These are phyloP conservation scores for Otolemur crassicaudatus DNA, from an alignment of 2,797 vertebrate genomes.

Conservation along the genomic window DNA sequence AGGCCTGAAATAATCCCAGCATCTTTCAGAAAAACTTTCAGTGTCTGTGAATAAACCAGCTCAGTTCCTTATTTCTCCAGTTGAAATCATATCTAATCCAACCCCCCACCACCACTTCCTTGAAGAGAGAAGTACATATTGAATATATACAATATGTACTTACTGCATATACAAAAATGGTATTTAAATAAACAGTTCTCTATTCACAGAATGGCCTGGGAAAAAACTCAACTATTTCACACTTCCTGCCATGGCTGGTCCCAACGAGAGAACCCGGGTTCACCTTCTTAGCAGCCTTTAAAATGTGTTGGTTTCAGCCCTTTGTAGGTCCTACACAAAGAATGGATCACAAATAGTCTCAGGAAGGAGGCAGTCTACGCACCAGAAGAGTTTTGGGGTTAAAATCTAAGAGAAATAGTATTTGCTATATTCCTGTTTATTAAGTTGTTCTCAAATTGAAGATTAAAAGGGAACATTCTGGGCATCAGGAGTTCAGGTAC, in stretches of 20 bases:
- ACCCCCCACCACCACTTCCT: conserved; percentile 22
- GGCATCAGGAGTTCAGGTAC: conserved; percentile 83
- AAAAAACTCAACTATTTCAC: conserved; percentile 75
- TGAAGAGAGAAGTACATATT: background rate
- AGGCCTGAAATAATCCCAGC: conserved; percentile 62
- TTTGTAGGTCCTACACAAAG: conserved; percentile 69
- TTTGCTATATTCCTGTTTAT: conserved; percentile 57
- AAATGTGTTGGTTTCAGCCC: conserved; percentile 63
- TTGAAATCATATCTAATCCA: conserved; percentile 50
- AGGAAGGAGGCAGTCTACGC: conserved; percentile 22
- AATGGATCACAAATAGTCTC: conserved; percentile 66
- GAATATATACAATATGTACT: conserved; percentile 69
- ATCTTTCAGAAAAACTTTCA: conserved; percentile 56
- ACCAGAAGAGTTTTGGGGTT: conserved; percentile 55
- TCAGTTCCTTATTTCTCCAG: conserved; percentile 55
- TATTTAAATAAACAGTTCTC: conserved; percentile 75
- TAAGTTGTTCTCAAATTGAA: conserved; percentile 73
- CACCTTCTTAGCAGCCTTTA: conserved; percentile 82
- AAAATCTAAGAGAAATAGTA: conserved; percentile 51
- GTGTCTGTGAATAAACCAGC: conserved; percentile 59
- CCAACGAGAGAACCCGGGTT: conserved; percentile 75
- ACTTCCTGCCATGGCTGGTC: conserved; percentile 69
- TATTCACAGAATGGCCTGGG: conserved; percentile 63
- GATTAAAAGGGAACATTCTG: conserved; percentile 85
- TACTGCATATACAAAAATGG: conserved; percentile 67